Evolutionary conservation across 1,140 invertebrate genomes (phyloP).

Genomic region (Lepidurus apus): DNA sequence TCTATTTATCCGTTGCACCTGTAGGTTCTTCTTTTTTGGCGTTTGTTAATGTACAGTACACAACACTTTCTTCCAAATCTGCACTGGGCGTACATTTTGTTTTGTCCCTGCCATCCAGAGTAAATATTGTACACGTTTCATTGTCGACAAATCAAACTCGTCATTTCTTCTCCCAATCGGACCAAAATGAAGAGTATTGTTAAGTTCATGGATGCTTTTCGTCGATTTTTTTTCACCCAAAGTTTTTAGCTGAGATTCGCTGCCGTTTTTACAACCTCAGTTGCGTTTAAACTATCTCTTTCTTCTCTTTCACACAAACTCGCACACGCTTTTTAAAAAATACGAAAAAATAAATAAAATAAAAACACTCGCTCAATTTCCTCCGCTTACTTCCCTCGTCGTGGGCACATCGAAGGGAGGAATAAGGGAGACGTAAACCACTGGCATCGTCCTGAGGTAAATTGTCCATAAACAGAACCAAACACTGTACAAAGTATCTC

Average conservation of each 20-base stretch:
- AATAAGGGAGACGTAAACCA: neutral
- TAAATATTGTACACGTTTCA: neutral
- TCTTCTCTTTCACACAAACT: neutral
- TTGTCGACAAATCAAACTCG: neutral
- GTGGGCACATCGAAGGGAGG: neutral
- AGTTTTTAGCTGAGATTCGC: neutral
- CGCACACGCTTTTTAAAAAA: neutral
- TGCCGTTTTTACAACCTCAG: neutral
- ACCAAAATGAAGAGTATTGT: constrained; percentile 2
- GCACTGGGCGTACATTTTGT: constrained; percentile 3
- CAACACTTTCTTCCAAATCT: constrained; percentile 22
- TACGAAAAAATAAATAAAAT: too few species aligned
- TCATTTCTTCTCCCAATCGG: neutral
- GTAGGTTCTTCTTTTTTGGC: constrained; percentile 18
- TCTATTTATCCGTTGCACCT: constrained; percentile 19
- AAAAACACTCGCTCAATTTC: neutral
- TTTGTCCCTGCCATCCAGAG: neutral
- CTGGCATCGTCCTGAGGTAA: constrained; percentile 20
- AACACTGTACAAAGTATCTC: constrained; percentile 12
- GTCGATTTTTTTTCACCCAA: neutral
- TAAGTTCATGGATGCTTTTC: neutral
- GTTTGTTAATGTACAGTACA: neutral
- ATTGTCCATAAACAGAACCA: neutral
- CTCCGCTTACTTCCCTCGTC: neutral
- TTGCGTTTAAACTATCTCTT: neutral